Base-by-base conservation (phyloP, 1,140 invertebrate genomes). In the Polypedilum vanderplanki region DNA sequence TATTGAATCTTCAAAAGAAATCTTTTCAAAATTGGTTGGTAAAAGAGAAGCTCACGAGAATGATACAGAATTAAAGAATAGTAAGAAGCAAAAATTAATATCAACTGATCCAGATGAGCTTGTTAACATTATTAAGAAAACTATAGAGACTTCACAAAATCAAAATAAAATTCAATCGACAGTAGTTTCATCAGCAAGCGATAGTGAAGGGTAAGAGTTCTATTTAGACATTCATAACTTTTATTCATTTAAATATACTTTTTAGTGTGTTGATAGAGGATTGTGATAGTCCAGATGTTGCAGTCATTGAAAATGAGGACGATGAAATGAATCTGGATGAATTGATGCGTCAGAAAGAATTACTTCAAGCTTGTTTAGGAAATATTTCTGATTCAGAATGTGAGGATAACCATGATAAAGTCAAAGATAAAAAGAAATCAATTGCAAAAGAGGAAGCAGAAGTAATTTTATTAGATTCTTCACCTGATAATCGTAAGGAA, bases 281-380 rank as follows among this genome's bases (percentile, higher is more conserved):
- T 80, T 87, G 88, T 77, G 90, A 90, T 77, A 92, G 90, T 77
- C 91, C 91, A 40, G 90, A 92, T 79, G 87, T 92, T 75, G 86
- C 87, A 7, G 87, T 92, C 33, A 89, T 93, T 75, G 92, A 94
- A 81, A 91, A 94, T 79, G 93, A 95, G 78, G 92, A 94, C 81
- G 92, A 94, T 79, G 93, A 95, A 78, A 89, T 94, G 76, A 93
- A 95, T 82, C 82, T 95, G 7, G 93, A 95, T 80, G 93, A 95
- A 77, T 83, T 95, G 76, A 94, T 94, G 92, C 90, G 90, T 79
- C 92, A 94, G 82, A 95, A 95, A 83, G 92, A 91, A 80, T 78
- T 89, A 18, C 80, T 90, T 75, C 88, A 90, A 80, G 88, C 88
- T 20, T 84, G 87, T 57, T 80, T 90, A 57, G 87, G 87, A 46